A percentile compares a stretch with the other conserved stretches of the same genome.
Conservation (phyloP, 1,140 invertebrate genomes). For the Olivierus martensii region DNA sequence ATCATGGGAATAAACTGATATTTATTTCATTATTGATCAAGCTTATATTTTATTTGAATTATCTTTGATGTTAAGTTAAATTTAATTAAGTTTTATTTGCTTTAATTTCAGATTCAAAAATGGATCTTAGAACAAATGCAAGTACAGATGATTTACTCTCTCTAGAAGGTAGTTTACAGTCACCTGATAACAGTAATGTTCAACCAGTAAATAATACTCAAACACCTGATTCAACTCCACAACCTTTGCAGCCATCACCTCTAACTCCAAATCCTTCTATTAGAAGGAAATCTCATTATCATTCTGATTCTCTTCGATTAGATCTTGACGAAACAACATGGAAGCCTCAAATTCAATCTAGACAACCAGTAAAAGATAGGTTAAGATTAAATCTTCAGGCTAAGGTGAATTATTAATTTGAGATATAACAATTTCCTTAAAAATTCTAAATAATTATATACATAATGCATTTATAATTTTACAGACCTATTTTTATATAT, state of each 20-base stretch:
- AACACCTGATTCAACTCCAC: slow-evolving; percentile 1
- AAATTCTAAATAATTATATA: no score
- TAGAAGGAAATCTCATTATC: slow-evolving; percentile 3
- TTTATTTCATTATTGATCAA: no score
- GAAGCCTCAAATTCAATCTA: slow-evolving; percentile 4
- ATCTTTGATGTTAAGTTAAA: no score
- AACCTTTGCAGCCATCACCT: neutral
- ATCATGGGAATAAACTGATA: no score
- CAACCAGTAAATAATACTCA: slow-evolving; percentile 5
- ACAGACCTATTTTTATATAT: no score
- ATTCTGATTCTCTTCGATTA: slow-evolving; percentile 3
- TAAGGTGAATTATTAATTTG: neutral
- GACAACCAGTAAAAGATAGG: slow-evolving; percentile 6
- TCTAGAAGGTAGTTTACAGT: slow-evolving; percentile 13
- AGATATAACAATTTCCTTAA: neutral
- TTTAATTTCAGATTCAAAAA: neutral
- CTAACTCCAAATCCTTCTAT: slow-evolving; percentile 6
- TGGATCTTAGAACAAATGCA: slow-evolving; percentile 13
- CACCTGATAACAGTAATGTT: slow-evolving; percentile 6
- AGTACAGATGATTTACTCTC: slow-evolving; percentile 14
- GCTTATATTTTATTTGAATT: no score
- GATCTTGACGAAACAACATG: slow-evolving; percentile 13
- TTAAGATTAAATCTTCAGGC: slow-evolving; percentile 13
- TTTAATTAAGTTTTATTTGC: no score
- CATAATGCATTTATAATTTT: no score